Evolutionary conservation across 1,140 invertebrate species (phyloP), one percentile per base, ranked within the genome.

Genomic region (Cotesia chilonis): DNA sequence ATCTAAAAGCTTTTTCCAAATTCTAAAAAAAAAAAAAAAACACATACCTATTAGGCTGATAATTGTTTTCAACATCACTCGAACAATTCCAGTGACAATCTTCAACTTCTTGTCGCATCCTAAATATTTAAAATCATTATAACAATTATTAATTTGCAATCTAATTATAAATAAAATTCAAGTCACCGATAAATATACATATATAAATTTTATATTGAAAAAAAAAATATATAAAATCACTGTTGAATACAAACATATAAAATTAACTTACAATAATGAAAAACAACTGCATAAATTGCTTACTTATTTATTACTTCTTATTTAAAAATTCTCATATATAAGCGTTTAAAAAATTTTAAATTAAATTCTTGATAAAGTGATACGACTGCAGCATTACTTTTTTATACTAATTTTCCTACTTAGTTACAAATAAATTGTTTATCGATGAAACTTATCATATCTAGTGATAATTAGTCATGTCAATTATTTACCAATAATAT

Each of bases 401-500:
- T 36, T 37, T 68, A 47, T 47, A 7, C 41, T 10, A 47, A 47
- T 47, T 47, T 47, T 47, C 41, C 41, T 47, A 47, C 6, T 47
- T 12, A 6, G 20, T 54, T 68, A 38, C 55, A 55, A 28, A 28
- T 65, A 38, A 38, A 17, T 28, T 51, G 64, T 71, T 57, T 65
- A 37, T 41, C 51, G 47, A 71, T 65, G 66, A 14, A 36, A 71
- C 38, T 63, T 71, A 57, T 54, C 54, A 28, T 55, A 52, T 70
- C 41, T 51, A 41, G 12, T 36, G 20, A 47, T 59, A 35, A 71
- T 65, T 65, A 66, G 28, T 65, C 61, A 71, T 54, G 38, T 51
- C 17, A 71, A n/a, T 59, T 59, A 47, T n/a, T 71, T 54, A 47
- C 52, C 69, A 63, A 63, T 20, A 64, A 51, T 71, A 20, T 41